phyloP scores from a whole-genome alignment of 2,113 vertebrate species.

The Sorex fumeus region DNA sequence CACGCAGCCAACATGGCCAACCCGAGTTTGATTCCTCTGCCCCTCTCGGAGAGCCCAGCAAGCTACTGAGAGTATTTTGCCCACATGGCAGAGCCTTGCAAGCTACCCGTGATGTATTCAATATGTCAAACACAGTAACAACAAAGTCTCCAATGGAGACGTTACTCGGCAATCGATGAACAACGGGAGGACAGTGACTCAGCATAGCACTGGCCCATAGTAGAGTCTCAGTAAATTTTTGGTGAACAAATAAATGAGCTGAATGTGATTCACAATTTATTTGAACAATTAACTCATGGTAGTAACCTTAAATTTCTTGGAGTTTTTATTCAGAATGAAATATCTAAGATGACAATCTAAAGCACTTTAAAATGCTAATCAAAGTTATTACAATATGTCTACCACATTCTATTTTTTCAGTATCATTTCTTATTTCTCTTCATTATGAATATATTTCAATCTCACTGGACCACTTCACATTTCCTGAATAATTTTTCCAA shows the following conservation, averaged over 20 bases:
- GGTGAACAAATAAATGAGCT: not conserved
- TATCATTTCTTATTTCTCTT: not conserved
- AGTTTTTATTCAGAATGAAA: not conserved
- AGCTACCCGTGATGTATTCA: no score
- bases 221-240: slow-evolving; percentile 12
- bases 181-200: no score
- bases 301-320: not conserved
- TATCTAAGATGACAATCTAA: not conserved
- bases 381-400: slow-evolving; percentile 1
- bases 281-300: not conserved
- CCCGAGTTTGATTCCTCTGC: no score
- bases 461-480: not conserved
- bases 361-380: slow-evolving; percentile 39
- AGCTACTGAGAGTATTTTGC: no score
- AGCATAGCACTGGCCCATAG: not conserved
- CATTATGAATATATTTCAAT: not conserved
- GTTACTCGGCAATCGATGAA: no score
- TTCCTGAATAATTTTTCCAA: slow-evolving; percentile 23
- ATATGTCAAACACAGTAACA: no score
- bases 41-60: no score
- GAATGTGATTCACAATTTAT: not conserved
- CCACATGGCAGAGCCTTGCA: no score
- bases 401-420: not conserved
- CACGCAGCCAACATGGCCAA: no score
- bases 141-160: no score